Evolutionary conservation across 2,797 vertebrate genomes (phyloP).

Genomic region (Brachymystax lenok): DNA sequence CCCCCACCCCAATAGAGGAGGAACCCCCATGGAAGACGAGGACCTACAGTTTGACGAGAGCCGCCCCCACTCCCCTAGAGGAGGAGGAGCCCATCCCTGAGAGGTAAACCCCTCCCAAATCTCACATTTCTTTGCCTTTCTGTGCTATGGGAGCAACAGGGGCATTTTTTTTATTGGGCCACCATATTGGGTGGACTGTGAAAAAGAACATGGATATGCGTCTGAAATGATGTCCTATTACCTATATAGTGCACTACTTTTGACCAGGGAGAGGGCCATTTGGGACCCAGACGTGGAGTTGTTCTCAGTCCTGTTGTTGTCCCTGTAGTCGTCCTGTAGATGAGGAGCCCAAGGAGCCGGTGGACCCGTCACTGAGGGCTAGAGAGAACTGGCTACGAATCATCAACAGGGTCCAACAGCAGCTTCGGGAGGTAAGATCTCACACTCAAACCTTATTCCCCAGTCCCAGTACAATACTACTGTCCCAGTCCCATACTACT

Average conservation of each 20-base stretch:
- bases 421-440: conserved; percentile 92
- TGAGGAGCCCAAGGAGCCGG: conserved; percentile 82
- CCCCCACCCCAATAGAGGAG: conserved; percentile 55
- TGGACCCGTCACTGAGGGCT: conserved; percentile 82
- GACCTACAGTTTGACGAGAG: conserved; percentile 61
- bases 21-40: conserved; percentile 46
- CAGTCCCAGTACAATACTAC: too few relatives aligned
- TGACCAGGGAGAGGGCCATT: too few relatives aligned
- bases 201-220: too few relatives aligned
- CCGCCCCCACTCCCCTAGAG: conserved; percentile 59
- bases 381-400: conserved; percentile 95
- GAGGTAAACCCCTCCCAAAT: conserved; percentile 60
- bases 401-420: conserved; percentile 93
- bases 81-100: conserved; percentile 61
- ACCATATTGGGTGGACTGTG: too few relatives aligned
- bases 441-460: conserved; percentile 4
- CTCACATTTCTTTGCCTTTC: not conserved
- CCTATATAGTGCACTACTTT: too few relatives aligned
- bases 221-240: too few relatives aligned
- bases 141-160: not conserved
- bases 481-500: too few relatives aligned
- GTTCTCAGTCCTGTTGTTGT: not conserved
- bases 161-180: too few relatives aligned
- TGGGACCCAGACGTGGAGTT: not conserved
- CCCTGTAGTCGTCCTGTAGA: conserved; percentile 72